Conservation (phyloP, 1,140 invertebrate species). For the Zaprionus africanus region DNA sequence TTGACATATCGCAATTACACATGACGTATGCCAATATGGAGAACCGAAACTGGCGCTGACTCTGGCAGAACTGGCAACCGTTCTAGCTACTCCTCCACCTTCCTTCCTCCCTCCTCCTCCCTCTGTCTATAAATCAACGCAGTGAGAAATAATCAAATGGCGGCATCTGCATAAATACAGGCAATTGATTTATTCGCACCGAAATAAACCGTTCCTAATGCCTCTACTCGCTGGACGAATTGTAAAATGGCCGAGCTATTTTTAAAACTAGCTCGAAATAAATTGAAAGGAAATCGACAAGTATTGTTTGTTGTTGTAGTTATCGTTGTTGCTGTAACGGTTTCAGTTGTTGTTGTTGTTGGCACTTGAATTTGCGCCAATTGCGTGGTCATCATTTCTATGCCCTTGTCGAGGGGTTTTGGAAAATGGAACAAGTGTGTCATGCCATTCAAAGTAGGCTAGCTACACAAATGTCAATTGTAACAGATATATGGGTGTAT, state of each 20-base stretch:
- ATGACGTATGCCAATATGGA: conserved; percentile 52
- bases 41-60: neutral
- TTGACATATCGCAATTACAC: conserved; percentile 79
- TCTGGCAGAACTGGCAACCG: neutral
- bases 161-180: conserved; percentile 79
- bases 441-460: neutral
- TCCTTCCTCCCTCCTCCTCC: neutral
- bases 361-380: conserved; percentile 57
- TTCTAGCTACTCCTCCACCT: neutral
- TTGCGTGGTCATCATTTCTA: conserved; percentile 27
- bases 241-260: conserved; percentile 64
- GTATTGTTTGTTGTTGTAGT: conserved; percentile 19
- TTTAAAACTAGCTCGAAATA: conserved; percentile 57
- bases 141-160: conserved; percentile 80
- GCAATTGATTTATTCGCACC: conserved; percentile 76
- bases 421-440: neutral
- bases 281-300: conserved; percentile 69
- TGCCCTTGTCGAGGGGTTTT: conserved; percentile 4
- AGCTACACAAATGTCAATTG: neutral
- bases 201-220: conserved; percentile 72
- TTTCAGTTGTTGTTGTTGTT: conserved; percentile 28
- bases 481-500: neutral
- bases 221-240: conserved; percentile 20
- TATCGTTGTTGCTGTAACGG: conserved; percentile 5
- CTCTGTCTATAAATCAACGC: conserved; percentile 67